Conservation (phyloP, 2,888 invertebrate species). For the Cenopis cana region DNA sequence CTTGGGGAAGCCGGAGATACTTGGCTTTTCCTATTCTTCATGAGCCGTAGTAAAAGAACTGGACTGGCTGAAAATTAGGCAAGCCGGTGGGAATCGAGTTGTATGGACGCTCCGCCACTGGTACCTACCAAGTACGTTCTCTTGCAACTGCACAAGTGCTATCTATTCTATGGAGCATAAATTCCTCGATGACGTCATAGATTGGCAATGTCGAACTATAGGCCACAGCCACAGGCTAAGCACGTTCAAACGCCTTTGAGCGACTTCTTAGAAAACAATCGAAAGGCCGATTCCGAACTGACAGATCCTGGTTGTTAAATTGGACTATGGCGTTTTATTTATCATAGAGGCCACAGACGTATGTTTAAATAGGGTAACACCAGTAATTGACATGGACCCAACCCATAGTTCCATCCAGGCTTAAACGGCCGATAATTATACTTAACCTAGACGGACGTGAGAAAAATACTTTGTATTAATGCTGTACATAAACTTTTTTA, state of each 20-base stretch:
- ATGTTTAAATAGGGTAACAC: not conserved
- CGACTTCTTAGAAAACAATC: conserved; percentile 36
- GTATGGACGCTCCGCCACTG: no score
- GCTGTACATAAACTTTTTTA: conserved; percentile 1
- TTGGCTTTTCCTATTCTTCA: no score
- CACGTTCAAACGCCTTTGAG: conserved; percentile 37
- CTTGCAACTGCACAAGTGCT: not conserved
- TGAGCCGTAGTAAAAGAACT: no score
- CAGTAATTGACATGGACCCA: no score
- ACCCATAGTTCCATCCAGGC: not conserved
- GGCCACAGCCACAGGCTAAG: conserved; percentile 6
- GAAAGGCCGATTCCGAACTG: conserved; percentile 6
- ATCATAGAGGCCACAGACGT: not conserved
- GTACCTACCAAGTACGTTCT: not conserved
- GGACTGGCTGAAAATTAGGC: no score
- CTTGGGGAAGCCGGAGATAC: no score
- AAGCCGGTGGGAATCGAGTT: no score
- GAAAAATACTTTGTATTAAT: conserved; percentile 20
- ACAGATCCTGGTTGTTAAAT: conserved; percentile 36
- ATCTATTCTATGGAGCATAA: conserved; percentile 2
- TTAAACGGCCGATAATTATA: conserved; percentile 15
- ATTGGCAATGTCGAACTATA: conserved; percentile 23
- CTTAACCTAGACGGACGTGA: conserved; percentile 6
- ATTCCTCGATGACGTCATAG: conserved; percentile 37
- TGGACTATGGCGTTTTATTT: conserved; percentile 7